Percentiles rank a stretch among this genome's conserved stretches.
Conservation (phyloP, 2,888 invertebrate genomes). For the Melangyna quadrimaculata region DNA sequence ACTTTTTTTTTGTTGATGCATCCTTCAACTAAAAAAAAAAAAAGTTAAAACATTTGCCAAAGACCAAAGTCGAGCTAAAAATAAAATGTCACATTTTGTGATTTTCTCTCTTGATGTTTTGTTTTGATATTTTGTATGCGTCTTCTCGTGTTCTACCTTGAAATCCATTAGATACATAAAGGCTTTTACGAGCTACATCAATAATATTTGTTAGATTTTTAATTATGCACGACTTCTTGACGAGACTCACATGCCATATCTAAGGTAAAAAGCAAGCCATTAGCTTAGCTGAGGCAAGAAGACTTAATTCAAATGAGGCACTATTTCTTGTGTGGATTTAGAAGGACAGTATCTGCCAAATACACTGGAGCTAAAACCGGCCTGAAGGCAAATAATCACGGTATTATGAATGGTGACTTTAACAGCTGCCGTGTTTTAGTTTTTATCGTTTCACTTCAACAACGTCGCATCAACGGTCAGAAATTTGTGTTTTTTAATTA, state of each 20-base stretch:
- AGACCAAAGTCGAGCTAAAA: neutral
- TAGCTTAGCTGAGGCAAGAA: neutral
- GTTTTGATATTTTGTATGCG: conserved; percentile 6
- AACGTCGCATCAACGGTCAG: neutral
- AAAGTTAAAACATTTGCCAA: neutral
- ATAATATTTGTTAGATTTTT: conserved; percentile 21
- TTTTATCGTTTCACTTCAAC: conserved; percentile 30
- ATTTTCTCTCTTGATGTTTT: neutral
- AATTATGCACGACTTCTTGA: conserved; percentile 16
- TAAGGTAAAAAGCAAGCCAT: neutral
- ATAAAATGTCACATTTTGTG: conserved; percentile 32
- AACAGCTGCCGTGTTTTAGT: conserved; percentile 39
- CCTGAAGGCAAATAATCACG: conserved; percentile 13
- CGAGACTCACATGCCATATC: neutral
- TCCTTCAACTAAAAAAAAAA: neutral
- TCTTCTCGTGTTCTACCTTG: neutral
- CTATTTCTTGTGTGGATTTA: neutral
- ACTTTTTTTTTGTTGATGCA: conserved; percentile 25
- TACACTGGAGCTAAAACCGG: neutral
- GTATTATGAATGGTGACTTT: conserved; percentile 23
- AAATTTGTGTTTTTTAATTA: conserved; percentile 32
- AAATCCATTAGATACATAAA: conserved; percentile 1
- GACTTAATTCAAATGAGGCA: conserved; percentile 19
- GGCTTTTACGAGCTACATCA: neutral
- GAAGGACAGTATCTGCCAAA: conserved; percentile 12